phyloP scores from a whole-genome alignment of 2,113 vertebrate genomes.

The Desmodus rotundus region DNA sequence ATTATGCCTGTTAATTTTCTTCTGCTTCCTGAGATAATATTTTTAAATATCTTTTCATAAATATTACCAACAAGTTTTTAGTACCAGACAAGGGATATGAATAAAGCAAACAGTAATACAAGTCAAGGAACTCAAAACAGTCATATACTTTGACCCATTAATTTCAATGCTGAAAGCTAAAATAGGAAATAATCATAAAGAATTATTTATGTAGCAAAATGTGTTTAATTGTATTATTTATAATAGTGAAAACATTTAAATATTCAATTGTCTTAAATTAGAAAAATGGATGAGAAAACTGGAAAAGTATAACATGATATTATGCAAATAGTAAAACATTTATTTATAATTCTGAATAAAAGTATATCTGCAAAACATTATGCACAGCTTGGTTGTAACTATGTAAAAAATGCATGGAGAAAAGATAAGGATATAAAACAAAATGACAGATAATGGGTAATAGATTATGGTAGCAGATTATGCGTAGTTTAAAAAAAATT shows the following conservation, averaged over 20 bases:
- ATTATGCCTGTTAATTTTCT: neutral
- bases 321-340: neutral
- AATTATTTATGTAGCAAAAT: neutral
- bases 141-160: neutral
- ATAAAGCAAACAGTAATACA: neutral
- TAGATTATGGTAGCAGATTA: neutral
- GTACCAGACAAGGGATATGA: neutral
- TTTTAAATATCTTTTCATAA: neutral
- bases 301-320: neutral
- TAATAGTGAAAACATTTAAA: neutral
- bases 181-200: neutral
- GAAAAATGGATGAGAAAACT: neutral
- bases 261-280: neutral
- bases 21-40: neutral
- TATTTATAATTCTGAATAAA: neutral
- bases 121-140: neutral
- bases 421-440: neutral
- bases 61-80: neutral
- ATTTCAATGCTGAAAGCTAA: neutral
- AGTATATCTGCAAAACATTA: neutral
- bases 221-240: neutral
- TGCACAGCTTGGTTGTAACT: neutral
- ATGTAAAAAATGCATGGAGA: neutral
- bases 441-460: neutral
- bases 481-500: neutral